Evolutionary conservation across 2,113 vertebrate species (phyloP), one percentile per base, ranked within the genome.

Genomic region (Dendrocopos noguchii): DNA sequence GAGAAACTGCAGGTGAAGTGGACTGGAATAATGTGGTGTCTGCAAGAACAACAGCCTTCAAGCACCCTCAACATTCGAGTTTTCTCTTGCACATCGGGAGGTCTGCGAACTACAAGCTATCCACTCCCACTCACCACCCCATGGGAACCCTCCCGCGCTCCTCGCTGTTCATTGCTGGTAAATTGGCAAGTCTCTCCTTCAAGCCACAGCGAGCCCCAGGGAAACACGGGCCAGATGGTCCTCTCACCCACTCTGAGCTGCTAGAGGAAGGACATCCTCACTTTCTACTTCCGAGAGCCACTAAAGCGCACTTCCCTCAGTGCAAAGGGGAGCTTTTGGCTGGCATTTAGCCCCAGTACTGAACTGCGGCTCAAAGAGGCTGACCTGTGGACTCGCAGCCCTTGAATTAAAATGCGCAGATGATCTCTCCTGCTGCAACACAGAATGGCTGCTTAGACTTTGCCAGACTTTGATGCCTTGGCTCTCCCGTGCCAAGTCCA

Each of bases 101-200:
- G 84, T 83, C 91, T 95, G 53, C 21, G 61, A 94, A 76, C 79
- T 71, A 74, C 77, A 75, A 87, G 52, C 66, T 82, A 72, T 92
- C 59, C 56, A 46, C 46, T 88, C 73, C 83, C 74, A 84, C 77
- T 86, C 46, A 3, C 13, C 50, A 34, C 7, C 64, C 34, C 78
- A 34, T 15, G 85, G 78, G 86, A 79, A 74, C 56, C 59, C 39
- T 96, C 89, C 89, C 75, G 92, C 57, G 0, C 34, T 74, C 47
- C 55, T 57, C 42, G 39, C 52, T 71, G 18, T 64, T 52, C 68
- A 24, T 6, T 88, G 60, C 59, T 80, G 53, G 15, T 46, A 36
- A 88, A 84, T 22, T 73, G 79, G 34, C 57, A 57, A 93, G 46
- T 25, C 33, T 46, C 72, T 78, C 70, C 60, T 90, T 61, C 47